phyloP scores from a whole-genome alignment of 2,113 vertebrate species.

The Apaloderma vittatum region DNA sequence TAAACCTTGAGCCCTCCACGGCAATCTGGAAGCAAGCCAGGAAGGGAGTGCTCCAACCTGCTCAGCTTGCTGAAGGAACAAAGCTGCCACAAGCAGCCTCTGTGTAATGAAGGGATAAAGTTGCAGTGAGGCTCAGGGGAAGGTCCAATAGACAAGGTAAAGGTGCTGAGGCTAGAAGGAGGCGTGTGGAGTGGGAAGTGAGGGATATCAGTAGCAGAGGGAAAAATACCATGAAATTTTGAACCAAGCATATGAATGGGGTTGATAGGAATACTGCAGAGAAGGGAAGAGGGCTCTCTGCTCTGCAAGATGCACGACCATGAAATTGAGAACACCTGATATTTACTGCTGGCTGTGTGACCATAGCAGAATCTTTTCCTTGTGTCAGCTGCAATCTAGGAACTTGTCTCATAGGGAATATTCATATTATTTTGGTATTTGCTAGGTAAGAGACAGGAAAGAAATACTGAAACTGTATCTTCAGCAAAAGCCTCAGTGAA shows the following conservation, averaged over 20 bases:
- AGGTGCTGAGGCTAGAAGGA: background rate
- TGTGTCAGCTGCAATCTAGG: background rate
- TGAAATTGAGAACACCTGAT: background rate
- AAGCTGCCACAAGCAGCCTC: background rate
- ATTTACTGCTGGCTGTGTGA: background rate
- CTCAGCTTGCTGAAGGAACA: background rate
- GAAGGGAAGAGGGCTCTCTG: background rate
- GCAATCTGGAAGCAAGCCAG: background rate
- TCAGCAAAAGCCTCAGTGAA: background rate
- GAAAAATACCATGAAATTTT: background rate
- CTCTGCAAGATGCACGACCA: background rate
- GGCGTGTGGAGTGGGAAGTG: background rate
- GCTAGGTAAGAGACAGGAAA: background rate
- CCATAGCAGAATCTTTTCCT: background rate
- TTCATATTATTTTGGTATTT: constrained; percentile 4
- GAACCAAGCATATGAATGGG: background rate
- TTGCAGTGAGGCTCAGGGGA: background rate
- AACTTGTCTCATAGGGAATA: background rate
- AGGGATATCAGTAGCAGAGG: background rate
- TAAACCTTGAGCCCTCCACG: background rate
- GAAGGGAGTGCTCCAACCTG: background rate
- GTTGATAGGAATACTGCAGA: background rate
- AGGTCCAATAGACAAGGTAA: background rate
- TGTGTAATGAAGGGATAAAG: background rate
- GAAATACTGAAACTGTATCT: background rate